These are phyloP conservation scores for Hafferia zeledoni DNA, from an alignment of 2,797 vertebrate genomes.

Conservation along the genomic window DNA sequence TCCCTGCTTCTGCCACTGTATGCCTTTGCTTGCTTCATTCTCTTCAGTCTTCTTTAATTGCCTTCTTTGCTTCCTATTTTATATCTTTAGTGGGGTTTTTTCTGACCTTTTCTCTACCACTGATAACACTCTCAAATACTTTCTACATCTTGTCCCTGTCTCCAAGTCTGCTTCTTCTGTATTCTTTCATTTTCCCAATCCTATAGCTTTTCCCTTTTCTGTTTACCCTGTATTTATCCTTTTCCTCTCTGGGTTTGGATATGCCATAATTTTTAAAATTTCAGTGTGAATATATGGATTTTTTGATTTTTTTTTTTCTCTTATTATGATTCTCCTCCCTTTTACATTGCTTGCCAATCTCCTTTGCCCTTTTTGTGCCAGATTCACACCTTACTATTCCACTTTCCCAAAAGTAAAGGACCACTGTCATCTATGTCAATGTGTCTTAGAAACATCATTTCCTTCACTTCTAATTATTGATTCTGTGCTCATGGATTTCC, in stretches of 20 bases:
- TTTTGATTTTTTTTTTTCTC: background rate
- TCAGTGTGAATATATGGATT: background rate
- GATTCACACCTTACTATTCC: fast-evolving
- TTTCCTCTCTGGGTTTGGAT: background rate
- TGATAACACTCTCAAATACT: background rate
- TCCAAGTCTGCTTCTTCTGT: background rate
- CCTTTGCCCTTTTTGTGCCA: background rate
- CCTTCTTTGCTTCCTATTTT: background rate
- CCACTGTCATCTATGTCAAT: fast-evolving
- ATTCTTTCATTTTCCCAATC: background rate
- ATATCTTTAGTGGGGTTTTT: background rate
- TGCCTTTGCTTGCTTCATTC: background rate
- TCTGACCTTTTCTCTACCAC: background rate
- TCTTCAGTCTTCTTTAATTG: background rate
- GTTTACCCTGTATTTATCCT: background rate
- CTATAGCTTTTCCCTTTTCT: background rate
- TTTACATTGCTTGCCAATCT: background rate
- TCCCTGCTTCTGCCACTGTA: fast-evolving
- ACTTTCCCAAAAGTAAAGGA: background rate
- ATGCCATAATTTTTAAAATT: background rate
- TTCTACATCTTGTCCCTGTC: background rate
- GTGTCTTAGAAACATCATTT: background rate
- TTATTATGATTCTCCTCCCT: background rate
- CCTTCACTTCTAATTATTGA: background rate
- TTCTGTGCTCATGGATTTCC: background rate